phyloP scores from a whole-genome alignment of 2,888 invertebrate genomes.

The Lepidochitona cinerea region DNA sequence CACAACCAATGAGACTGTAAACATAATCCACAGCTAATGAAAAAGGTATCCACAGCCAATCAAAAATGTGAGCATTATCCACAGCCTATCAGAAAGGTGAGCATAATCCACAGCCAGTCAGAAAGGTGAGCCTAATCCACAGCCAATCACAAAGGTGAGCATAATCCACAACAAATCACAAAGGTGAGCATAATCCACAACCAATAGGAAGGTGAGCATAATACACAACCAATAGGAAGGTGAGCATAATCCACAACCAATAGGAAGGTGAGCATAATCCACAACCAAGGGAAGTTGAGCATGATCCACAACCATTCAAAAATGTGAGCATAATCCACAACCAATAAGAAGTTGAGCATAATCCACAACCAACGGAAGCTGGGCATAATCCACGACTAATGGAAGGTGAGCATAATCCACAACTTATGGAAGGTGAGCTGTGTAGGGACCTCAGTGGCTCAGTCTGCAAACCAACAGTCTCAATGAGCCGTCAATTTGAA shows the following conservation, averaged over 20 bases:
- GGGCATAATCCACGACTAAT: neutral
- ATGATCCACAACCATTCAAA: neutral
- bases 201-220: too few relatives aligned
- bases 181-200: neutral
- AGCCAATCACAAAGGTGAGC: neutral
- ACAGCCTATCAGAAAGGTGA: neutral
- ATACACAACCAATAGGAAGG: neutral
- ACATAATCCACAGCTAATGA: neutral
- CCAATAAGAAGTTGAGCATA: neutral
- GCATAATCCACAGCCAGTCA: neutral
- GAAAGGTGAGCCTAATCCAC: neutral
- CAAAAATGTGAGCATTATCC: neutral
- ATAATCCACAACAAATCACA: neutral
- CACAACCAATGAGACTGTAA: neutral
- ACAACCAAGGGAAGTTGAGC: neutral
- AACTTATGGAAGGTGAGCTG: neutral
- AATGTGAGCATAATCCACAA: neutral
- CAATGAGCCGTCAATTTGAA: too few relatives aligned
- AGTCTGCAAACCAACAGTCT: too few relatives aligned
- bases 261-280: neutral
- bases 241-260: neutral
- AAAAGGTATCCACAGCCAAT: neutral
- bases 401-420: neutral
- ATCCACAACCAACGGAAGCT: neutral
- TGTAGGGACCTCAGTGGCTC: too few relatives aligned